These are phyloP conservation scores for Xestia xanthographa DNA, from an alignment of 2,888 invertebrate species.

Conservation along the genomic window DNA sequence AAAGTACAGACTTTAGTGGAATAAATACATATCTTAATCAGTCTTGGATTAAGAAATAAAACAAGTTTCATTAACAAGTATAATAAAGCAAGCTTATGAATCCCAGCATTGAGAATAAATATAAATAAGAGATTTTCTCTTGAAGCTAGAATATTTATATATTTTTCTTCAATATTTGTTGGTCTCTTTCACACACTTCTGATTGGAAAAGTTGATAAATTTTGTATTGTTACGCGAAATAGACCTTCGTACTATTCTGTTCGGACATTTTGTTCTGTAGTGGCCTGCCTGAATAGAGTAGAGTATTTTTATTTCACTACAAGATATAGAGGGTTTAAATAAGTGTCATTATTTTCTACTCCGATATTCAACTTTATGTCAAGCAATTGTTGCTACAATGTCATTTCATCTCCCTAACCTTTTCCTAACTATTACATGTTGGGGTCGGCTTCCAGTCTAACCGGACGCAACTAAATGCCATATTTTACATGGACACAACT, in stretches of 20 bases:
- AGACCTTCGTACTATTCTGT: background rate
- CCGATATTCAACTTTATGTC: background rate
- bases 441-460: too few relatives aligned
- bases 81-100: background rate
- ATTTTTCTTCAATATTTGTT: conserved; percentile 18
- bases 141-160: conserved; percentile 5
- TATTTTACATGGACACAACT: too few relatives aligned
- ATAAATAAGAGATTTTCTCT: background rate
- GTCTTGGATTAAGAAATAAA: background rate
- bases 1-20: background rate
- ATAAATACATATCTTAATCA: background rate
- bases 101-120: background rate
- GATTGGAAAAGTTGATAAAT: conserved; percentile 31
- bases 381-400: too few relatives aligned
- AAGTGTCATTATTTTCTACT: background rate
- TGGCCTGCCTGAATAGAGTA: background rate
- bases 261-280: background rate
- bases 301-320: background rate
- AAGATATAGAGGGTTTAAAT: background rate
- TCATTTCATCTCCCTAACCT: too few relatives aligned
- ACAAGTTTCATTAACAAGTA: background rate
- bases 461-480: too few relatives aligned
- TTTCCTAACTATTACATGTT: too few relatives aligned
- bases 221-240: conserved; percentile 22
- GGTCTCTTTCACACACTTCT: background rate